Percentiles rank a stretch among this genome's conserved stretches.
Evolutionary conservation across 2,888 invertebrate species (phyloP).

Genomic region (Carterocephalus palaemon): DNA sequence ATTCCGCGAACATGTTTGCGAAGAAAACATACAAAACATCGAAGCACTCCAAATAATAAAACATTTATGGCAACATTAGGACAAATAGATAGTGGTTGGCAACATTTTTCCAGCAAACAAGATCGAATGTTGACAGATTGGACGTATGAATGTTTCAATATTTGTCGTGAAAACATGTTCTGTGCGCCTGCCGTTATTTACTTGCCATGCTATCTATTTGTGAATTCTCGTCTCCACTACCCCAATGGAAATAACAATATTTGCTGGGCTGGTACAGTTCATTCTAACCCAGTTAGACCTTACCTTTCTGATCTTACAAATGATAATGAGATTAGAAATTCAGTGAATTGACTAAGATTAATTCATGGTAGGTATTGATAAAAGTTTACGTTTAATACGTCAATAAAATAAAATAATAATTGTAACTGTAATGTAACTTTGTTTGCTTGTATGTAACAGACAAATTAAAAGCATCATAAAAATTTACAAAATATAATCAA

Average conservation of each 20-base stretch:
- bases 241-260: conserved; percentile 22
- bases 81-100: conserved; percentile 15
- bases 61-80: conserved; percentile 23
- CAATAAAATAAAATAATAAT: no score
- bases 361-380: no score
- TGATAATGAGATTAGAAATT: no score
- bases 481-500: no score
- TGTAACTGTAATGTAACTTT: no score
- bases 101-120: conserved; percentile 25
- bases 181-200: conserved; percentile 19
- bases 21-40: conserved; percentile 17
- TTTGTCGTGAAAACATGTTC: conserved; percentile 24
- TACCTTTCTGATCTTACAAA: no score
- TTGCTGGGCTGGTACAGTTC: no score
- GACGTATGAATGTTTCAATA: conserved; percentile 26
- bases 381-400: no score
- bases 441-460: no score
- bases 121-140: conserved; percentile 23
- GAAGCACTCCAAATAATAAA: conserved; percentile 10
- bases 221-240: conserved; percentile 17
- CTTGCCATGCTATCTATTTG: conserved; percentile 19
- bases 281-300: no score
- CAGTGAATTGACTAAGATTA: no score
- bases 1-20: conserved; percentile 2
- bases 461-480: no score